Conservation (phyloP, 2,113 vertebrate genomes). For the Prochilodus magdalenae region DNA sequence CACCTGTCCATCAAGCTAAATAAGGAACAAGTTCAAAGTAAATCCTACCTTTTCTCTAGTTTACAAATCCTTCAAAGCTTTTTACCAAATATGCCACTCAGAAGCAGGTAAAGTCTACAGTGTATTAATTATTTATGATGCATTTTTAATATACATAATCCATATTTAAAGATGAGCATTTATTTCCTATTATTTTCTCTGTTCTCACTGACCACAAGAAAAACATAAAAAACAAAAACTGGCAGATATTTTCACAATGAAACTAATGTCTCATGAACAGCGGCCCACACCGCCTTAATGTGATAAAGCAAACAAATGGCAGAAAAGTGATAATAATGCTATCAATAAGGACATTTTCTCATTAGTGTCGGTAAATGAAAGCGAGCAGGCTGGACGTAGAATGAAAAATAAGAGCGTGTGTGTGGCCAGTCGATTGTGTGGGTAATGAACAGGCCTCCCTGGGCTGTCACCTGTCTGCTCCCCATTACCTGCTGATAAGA, state of each 20-base stretch:
- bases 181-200: constrained; percentile 52
- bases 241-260: constrained; percentile 49
- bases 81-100: background rate
- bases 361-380: constrained; percentile 64
- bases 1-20: background rate
- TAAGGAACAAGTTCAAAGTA: background rate
- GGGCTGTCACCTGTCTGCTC: constrained; percentile 66
- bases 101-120: constrained; percentile 18
- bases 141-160: constrained; percentile 2
- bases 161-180: constrained; percentile 27
- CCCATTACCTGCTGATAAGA: constrained; percentile 64
- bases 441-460: constrained; percentile 62
- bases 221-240: constrained; percentile 38
- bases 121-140: constrained; percentile 17
- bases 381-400: constrained; percentile 49
- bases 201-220: constrained; percentile 1
- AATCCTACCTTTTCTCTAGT: background rate
- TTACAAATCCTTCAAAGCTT: background rate
- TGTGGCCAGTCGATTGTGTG: constrained; percentile 58
- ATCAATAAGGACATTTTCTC: constrained; percentile 68
- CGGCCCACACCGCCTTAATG: constrained; percentile 44
- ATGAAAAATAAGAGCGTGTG: constrained; percentile 60
- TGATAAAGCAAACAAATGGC: constrained; percentile 63
- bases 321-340: constrained; percentile 56
- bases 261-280: constrained; percentile 59